Evolutionary conservation across 1,140 invertebrate species (phyloP), one percentile per base, ranked within the genome.

Genomic region (Chionoecetes opilio): DNA sequence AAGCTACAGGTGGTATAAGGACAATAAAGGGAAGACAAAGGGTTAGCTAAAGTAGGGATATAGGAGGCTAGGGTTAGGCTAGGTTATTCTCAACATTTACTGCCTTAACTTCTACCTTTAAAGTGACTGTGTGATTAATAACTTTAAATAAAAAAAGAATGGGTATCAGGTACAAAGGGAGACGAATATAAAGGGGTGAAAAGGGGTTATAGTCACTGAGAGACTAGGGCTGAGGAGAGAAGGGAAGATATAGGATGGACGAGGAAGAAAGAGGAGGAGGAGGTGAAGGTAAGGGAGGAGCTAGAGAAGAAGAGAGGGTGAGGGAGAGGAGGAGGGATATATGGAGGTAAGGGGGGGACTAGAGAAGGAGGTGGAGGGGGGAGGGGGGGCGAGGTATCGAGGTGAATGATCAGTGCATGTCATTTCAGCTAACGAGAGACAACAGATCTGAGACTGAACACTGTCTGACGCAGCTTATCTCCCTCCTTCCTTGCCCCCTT

Each of bases 371-470:
- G 0, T 17, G 91, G 75, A 41, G 91, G 82, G 35, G 75, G 46
- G 29, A 31, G 63, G 63, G 46, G 82, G 17, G 91, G 82, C 1
- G 35, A 82, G 34, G 84, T 92, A 92, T 92, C 91, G 91, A 92
- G 26, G 31, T n/a, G 21, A n/a, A 9, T 85, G 63, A 93, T 93
- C 92, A 46, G 82, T 93, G 92, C 92, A 93, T 93, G 92, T 93
- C 92, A 93, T 93, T 93, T 93, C 82, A 87, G 46, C 92, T 93
- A 93, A 93, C 92, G 92, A 93, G 82, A 86, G 82, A 93, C 92
- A 93, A 93, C 82, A 53, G 35, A 93, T 93, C 92, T 93, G 26
- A 82, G 91, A 35, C 41, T 82, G 82, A 91, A 91, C 89, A 91
- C 46, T 91, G 53, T 75, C 63, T 32, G n/a, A 53, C 31, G 31